Evolutionary conservation across 2,797 vertebrate species (phyloP).

Genomic region (Astyanax mexicanus): DNA sequence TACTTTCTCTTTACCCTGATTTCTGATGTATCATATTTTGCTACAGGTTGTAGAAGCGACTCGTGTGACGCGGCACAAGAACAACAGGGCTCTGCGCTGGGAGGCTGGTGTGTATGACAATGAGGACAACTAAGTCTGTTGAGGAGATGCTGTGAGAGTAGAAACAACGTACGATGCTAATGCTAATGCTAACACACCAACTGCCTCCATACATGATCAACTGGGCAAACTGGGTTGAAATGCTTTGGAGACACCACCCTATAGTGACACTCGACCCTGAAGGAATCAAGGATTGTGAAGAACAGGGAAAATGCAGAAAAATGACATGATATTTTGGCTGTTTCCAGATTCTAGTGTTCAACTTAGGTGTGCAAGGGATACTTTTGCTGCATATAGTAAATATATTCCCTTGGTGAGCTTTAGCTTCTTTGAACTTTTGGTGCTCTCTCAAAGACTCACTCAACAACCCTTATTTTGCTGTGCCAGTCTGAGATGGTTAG

Average conservation of each 20-base stretch:
- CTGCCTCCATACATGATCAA: constrained; percentile 21
- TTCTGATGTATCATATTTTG: constrained; percentile 10
- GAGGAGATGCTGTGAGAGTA: constrained; percentile 8
- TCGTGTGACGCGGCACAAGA: constrained; percentile 86
- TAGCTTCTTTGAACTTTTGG: constrained; percentile 14
- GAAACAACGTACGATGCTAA: constrained; percentile 4
- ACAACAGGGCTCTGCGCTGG: constrained; percentile 83
- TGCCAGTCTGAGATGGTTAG: neutral
- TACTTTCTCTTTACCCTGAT: neutral
- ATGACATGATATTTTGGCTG: neutral
- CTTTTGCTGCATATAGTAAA: constrained; percentile 3
- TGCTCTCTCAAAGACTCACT: constrained; percentile 3
- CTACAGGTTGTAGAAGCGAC: constrained; percentile 89
- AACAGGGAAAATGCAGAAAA: neutral
- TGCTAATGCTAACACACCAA: constrained; percentile 17
- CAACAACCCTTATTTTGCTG: neutral
- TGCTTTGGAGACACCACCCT: constrained; percentile 27
- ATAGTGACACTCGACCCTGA: neutral
- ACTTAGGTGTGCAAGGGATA: constrained; percentile 15
- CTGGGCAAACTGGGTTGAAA: constrained; percentile 32
- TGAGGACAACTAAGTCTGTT: constrained; percentile 69
- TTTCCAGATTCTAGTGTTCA: constrained; percentile 8
- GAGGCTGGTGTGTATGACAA: constrained; percentile 83
- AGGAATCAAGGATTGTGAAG: neutral
- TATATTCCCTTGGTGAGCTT: neutral